phyloP scores from a whole-genome alignment of 2,113 vertebrate species.

The Tragelaphus buxtoni region DNA sequence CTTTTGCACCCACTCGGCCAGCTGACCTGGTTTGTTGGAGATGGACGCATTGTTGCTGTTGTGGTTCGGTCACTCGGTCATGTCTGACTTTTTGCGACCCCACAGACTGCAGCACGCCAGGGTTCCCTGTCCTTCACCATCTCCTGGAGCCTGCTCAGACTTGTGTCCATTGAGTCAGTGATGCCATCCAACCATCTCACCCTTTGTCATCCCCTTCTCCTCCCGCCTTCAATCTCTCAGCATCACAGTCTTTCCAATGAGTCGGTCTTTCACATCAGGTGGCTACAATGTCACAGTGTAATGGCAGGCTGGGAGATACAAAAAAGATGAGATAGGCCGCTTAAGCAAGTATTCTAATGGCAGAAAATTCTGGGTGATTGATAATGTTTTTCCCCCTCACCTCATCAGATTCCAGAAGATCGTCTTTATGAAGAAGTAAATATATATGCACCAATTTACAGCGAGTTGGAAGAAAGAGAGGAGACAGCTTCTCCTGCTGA shows the following conservation, averaged over 20 bases:
- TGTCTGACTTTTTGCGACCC: no score
- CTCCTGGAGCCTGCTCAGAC: not conserved
- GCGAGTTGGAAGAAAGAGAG: conserved; percentile 18
- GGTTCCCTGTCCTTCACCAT: not conserved
- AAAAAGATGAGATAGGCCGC: not conserved
- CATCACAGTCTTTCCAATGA: not conserved
- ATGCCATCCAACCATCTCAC: not conserved
- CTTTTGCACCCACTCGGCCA: not conserved
- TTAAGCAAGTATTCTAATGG: not conserved
- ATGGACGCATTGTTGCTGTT: not conserved
- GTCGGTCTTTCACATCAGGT: not conserved
- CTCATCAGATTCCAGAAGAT: conserved; percentile 53
- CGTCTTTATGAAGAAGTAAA: conserved; percentile 70
- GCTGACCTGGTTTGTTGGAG: not conserved
- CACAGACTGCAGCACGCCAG: not conserved
- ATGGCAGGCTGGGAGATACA: not conserved
- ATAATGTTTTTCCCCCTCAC: not conserved
- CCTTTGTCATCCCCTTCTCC: not conserved
- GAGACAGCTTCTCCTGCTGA: not conserved
- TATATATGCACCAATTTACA: conserved; percentile 61
- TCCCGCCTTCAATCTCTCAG: not conserved
- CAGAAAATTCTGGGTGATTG: not conserved
- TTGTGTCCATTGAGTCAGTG: not conserved
- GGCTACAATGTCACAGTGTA: not conserved
- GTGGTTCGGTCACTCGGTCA: no score